Base-by-base conservation (phyloP, 2,888 invertebrate species). In the Cotesia congregata region DNA sequence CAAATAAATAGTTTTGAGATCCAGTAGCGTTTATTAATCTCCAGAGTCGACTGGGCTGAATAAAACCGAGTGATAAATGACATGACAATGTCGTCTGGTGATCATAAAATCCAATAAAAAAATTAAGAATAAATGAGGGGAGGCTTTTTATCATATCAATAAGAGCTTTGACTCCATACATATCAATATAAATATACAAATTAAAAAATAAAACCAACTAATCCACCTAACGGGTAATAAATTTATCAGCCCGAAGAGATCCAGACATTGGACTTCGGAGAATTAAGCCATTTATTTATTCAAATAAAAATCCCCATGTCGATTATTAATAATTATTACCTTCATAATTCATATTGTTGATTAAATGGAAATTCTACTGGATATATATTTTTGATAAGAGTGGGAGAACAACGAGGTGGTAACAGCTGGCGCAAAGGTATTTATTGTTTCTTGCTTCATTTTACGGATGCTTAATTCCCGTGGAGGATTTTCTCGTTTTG, bases 351-450 rank as follows among this genome's bases (percentile, higher is more conserved):
- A 30, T 30, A 30, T 30, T 30, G 30, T 30, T 30, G 30, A 30
- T 30, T 30, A 30, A 30, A 30, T 30, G 3, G 3, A 30, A 30
- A 30, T 30, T 30, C 0, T 30, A 30, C 30, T 30, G 30, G 3
- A 30, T 3, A 3, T 3, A 3, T 2, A 30, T 30, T 3, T 30
- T 30, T 30, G 30, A 3, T 30, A 1, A 30, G 30, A 30, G 30
- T 30, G 30, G 30, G 30, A 30, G 30, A 30, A 30, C 30, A 30
- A 30, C 30, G 30, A 30, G 30, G 50, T 12, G 83, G 80, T 72
- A 78, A 83, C 87, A 88, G 85, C 88, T 86, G 87, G 87, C 84
- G 84, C 85, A 86, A 85, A 84, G 84, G 86, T 83, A 85, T 88
- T 88, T 87, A 88, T 86, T 86, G 85, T 85, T 83, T 79, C 81